phyloP scores from a whole-genome alignment of 2,113 vertebrate species.

The Nycticorax nycticorax region DNA sequence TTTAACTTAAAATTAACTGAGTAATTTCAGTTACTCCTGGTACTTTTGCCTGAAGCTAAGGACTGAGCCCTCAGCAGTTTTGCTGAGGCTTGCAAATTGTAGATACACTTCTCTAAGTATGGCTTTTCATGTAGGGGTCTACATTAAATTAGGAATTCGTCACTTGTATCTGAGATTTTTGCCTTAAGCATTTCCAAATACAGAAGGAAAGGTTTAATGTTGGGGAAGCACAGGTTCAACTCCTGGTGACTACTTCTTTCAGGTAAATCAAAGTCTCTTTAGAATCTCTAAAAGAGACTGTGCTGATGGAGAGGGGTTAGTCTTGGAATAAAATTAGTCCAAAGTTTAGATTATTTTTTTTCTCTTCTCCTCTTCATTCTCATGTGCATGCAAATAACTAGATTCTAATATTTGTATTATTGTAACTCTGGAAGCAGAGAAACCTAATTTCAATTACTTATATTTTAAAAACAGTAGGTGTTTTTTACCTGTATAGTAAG shows the following conservation, averaged over 20 bases:
- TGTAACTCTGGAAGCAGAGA: background rate
- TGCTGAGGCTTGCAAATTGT: background rate
- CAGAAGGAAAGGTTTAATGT: background rate
- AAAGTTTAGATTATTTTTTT: background rate
- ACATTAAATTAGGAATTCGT: background rate
- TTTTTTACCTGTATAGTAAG: background rate
- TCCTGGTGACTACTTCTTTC: background rate
- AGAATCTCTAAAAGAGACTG: background rate
- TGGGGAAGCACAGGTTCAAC: background rate
- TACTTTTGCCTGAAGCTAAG: background rate
- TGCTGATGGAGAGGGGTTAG: background rate
- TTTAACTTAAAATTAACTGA: background rate
- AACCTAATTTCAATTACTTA: background rate
- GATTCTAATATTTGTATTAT: background rate
- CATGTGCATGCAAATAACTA: background rate
- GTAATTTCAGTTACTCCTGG: background rate
- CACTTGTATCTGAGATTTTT: background rate
- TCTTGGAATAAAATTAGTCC: background rate
- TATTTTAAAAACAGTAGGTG: background rate
- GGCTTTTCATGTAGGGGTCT: background rate
- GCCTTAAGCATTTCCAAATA: background rate
- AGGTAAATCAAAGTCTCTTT: background rate
- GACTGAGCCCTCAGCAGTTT: background rate
- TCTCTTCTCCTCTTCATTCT: background rate
- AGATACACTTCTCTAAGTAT: background rate